These are phyloP conservation scores for Xiphophorus couchianus DNA, from an alignment of 2,113 vertebrate species.

Conservation along the genomic window DNA sequence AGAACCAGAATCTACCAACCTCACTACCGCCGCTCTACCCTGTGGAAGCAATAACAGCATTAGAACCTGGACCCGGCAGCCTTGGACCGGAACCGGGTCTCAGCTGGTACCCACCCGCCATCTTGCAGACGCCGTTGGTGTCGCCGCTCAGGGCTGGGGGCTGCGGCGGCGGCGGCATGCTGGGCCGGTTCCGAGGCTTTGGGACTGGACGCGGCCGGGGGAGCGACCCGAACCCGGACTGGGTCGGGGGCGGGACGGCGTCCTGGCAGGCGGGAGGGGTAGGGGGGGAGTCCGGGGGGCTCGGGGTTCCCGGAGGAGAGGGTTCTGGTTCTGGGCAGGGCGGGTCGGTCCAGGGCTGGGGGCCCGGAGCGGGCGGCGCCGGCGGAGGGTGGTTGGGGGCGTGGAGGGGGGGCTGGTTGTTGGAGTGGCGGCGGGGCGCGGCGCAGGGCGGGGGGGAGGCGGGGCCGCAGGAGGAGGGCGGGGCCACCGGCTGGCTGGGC, in stretches of 20 bases:
- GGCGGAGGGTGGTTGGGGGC: constrained; percentile 94
- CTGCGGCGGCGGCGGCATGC: constrained; percentile 90
- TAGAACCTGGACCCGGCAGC: constrained; percentile 59
- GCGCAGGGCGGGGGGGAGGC: constrained; percentile 73
- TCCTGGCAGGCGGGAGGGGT: constrained; percentile 71
- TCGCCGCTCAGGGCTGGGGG: constrained; percentile 73
- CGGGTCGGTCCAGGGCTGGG: constrained; percentile 67
- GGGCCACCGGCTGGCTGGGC: constrained; percentile 80
- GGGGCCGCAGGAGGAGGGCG: constrained; percentile 66
- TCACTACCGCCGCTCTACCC: constrained; percentile 85
- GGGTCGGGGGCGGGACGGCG: constrained; percentile 43
- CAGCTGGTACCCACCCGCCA: constrained; percentile 83
- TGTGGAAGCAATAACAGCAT: constrained; percentile 85
- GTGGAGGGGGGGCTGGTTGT: constrained; percentile 87
- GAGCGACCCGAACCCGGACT: constrained; percentile 82
- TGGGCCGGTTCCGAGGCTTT: constrained; percentile 91
- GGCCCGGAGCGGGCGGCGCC: constrained; percentile 83
- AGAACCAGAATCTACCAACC: constrained; percentile 85
- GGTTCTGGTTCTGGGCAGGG: constrained; percentile 79
- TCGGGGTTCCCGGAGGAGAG: constrained; percentile 88
- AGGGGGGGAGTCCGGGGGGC: constrained; percentile 90
- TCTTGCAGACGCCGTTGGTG: constrained; percentile 71
- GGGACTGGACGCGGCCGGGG: constrained; percentile 89
- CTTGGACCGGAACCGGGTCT: neutral
- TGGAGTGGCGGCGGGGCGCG: constrained; percentile 84